A percentile compares a stretch with the other conserved stretches of the same genome.
Evolutionary conservation across 1,140 invertebrate species (phyloP).

Genomic region (Drosophila azteca): DNA sequence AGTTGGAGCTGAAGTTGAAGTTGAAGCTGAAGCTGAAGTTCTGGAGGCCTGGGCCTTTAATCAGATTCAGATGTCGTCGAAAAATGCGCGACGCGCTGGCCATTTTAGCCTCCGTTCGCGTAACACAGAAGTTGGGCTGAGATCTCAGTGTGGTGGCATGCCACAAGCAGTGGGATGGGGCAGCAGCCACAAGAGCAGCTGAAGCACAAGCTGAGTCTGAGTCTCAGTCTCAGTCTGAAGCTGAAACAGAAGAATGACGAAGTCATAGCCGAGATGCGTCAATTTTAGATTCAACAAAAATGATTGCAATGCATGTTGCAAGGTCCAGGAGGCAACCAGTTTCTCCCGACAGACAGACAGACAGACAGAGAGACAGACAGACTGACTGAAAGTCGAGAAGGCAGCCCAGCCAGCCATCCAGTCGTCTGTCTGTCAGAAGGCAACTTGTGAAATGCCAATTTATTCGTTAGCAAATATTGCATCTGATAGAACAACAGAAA

Average conservation of each 20-base stretch:
- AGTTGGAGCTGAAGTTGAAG: constrained; percentile 26
- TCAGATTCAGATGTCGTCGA: constrained; percentile 82
- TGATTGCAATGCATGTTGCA: constrained; percentile 80
- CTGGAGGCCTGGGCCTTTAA: constrained; percentile 56
- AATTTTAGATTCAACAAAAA: constrained; percentile 83
- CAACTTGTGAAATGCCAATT: constrained; percentile 82
- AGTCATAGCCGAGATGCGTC: constrained; percentile 81
- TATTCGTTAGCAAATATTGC: constrained; percentile 83
- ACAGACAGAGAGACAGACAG: constrained; percentile 13
- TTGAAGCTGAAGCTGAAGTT: constrained; percentile 26
- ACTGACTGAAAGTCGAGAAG: constrained; percentile 27
- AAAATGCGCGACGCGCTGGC: constrained; percentile 80
- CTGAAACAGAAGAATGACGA: constrained; percentile 64
- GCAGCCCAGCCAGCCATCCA: constrained; percentile 39
- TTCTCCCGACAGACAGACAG: constrained; percentile 25
- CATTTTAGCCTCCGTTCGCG: constrained; percentile 72
- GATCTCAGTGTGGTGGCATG: constrained; percentile 21
- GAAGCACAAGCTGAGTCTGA: too few species aligned
- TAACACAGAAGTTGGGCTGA: constrained; percentile 73
- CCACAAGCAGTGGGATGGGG: constrained; percentile 28
- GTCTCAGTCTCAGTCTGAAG: too few species aligned
- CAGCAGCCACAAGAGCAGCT: constrained; percentile 9
- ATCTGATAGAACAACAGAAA: constrained; percentile 76
- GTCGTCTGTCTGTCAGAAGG: constrained; percentile 75
- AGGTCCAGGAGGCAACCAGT: constrained; percentile 41